phyloP scores from a whole-genome alignment of 2,888 invertebrate genomes.

The Isoperla grammatica region DNA sequence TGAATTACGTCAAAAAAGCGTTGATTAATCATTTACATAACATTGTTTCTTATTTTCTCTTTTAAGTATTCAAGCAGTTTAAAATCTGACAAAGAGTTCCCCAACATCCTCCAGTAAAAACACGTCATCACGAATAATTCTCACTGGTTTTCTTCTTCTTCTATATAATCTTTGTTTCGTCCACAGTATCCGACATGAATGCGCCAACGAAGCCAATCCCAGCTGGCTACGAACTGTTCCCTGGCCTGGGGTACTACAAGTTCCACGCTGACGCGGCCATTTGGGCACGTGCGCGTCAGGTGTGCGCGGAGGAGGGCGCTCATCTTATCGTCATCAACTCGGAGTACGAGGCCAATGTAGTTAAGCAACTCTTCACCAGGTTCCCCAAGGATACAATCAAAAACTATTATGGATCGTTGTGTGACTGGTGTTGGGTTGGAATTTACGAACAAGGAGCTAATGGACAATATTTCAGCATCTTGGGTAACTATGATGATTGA shows the following conservation, averaged over 20 bases:
- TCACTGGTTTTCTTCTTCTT: too few species aligned
- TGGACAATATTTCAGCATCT: conserved; percentile 25
- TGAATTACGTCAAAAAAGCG: too few species aligned
- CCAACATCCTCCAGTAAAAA: too few species aligned
- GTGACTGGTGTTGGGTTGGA: conserved; percentile 24
- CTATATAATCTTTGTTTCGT: too few species aligned
- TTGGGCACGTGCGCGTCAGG: conserved; percentile 11
- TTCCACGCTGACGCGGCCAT: conserved; percentile 15
- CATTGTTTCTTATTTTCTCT: too few species aligned
- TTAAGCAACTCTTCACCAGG: not conserved
- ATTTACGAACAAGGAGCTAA: conserved; percentile 9
- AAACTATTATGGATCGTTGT: conserved; percentile 1
- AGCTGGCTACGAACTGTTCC: conserved; percentile 14
- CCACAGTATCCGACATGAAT: too few species aligned
- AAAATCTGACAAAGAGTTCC: too few species aligned
- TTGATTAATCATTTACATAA: too few species aligned
- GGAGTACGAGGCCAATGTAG: not conserved
- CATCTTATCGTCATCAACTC: conserved; percentile 18
- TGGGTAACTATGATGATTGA: conserved; percentile 15
- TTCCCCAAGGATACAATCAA: conserved; percentile 6
- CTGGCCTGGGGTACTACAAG: conserved; percentile 19
- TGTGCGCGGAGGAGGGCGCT: conserved; percentile 16
- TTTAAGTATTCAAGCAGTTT: too few species aligned
- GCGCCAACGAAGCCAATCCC: not conserved
- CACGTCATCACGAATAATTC: too few species aligned